Conservation (phyloP, 2,113 vertebrate species). For the Lagopus leucura region DNA sequence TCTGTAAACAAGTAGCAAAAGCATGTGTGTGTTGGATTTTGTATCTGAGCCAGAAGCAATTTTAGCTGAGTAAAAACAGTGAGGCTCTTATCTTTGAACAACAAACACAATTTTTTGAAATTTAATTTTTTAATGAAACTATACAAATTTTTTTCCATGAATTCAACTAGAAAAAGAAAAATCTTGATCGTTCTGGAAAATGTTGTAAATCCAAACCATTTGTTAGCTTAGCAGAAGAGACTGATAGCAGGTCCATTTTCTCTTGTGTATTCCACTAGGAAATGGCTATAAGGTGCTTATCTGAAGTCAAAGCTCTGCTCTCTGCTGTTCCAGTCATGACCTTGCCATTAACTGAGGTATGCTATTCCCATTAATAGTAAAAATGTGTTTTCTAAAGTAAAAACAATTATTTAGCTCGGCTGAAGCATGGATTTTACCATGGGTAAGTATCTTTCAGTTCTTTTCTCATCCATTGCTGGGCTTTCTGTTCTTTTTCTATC, state of each 20-base stretch:
- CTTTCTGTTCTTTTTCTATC: background rate
- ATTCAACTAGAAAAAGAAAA: slow-evolving; percentile 7
- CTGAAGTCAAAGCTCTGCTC: slow-evolving; percentile 79
- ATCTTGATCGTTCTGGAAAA: slow-evolving; percentile 16
- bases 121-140: background rate
- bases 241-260: background rate
- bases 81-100: slow-evolving; percentile 8
- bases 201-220: background rate
- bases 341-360: slow-evolving; percentile 75
- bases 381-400: background rate
- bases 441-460: background rate
- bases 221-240: background rate
- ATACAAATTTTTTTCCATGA: background rate
- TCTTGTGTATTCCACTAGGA: slow-evolving; percentile 70
- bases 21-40: background rate
- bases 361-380: slow-evolving; percentile 16
- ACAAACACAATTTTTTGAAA: background rate
- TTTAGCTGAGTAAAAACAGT: background rate
- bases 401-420: background rate
- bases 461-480: background rate
- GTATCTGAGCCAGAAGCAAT: background rate
- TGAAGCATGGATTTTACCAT: slow-evolving; percentile 4
- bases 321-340: slow-evolving; percentile 16
- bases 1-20: background rate
- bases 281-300: slow-evolving; percentile 78